phyloP scores from a whole-genome alignment of 2,888 invertebrate species.

The Rhaphigaster nebulosa region DNA sequence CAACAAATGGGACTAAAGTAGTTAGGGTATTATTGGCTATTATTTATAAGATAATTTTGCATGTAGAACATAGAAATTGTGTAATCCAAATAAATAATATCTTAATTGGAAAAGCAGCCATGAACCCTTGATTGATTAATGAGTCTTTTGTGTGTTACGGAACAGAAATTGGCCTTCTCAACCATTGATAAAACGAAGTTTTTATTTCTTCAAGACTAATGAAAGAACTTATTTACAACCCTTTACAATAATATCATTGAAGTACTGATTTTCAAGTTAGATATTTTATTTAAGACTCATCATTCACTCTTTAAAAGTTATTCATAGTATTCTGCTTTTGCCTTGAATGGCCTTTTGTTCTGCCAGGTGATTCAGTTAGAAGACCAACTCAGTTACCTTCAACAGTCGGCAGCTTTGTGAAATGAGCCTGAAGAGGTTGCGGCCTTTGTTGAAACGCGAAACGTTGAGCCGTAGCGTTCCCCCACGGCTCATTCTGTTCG shows the following conservation, averaged over 20 bases:
- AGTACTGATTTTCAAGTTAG: neutral
- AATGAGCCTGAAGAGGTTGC: constrained; percentile 5
- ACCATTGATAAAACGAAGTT: neutral
- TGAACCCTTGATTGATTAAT: too few relatives aligned
- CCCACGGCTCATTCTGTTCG: neutral
- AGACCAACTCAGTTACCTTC: neutral
- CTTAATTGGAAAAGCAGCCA: too few relatives aligned
- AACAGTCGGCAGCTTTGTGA: constrained; percentile 21
- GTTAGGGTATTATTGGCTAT: too few relatives aligned
- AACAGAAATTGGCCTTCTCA: too few relatives aligned
- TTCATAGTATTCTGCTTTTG: neutral
- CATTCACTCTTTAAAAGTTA: neutral
- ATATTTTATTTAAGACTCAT: neutral
- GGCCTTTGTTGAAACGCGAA: neutral
- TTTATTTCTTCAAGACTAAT: neutral
- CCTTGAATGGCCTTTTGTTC: neutral
- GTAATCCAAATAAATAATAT: too few relatives aligned
- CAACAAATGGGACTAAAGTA: too few relatives aligned
- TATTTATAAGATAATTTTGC: too few relatives aligned
- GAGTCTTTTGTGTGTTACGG: too few relatives aligned
- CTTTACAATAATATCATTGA: too few relatives aligned
- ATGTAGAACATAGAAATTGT: too few relatives aligned
- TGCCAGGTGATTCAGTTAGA: neutral
- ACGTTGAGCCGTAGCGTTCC: neutral
- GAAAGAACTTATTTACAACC: neutral